Evolutionary conservation across 2,888 invertebrate genomes (phyloP), one percentile per base, ranked within the genome.

Genomic region (Chalcis sispes): DNA sequence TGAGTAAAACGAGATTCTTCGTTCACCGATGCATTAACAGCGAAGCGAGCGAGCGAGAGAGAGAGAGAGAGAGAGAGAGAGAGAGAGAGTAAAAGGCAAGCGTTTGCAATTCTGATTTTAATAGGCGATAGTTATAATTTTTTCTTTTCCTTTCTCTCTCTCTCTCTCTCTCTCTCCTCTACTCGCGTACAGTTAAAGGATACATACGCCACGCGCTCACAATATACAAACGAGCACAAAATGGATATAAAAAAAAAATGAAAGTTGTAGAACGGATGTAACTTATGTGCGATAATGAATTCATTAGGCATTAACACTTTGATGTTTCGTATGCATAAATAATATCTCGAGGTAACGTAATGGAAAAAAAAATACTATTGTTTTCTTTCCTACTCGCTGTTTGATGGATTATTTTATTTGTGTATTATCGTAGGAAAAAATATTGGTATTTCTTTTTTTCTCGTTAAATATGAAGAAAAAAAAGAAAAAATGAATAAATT

Each of bases 41-140:
- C 7, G 29, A 8, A 64, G 48, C 56, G 64, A 58, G 72, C 18
- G 40, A 29, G 29, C 56, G 46, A 10, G n/a, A 46, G 40, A 25
- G n/a, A n/a, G n/a, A n/a, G n/a, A n/a, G n/a, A n/a, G n/a, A n/a
- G n/a, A n/a, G n/a, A n/a, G n/a, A n/a, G n/a, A n/a, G n/a, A n/a
- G n/a, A n/a, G n/a, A n/a, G n/a, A n/a, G n/a, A n/a, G n/a, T n/a
- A n/a, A n/a, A n/a, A n/a, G n/a, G n/a, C n/a, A n/a, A n/a, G 56
- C n/a, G 54, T 72, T 64, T 64, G 15, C 40, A 72, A 64, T 72
- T 72, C 42, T 72, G 72, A 64, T 72, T 72, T 72, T 64, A 72
- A 72, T 72, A 48, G 64, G n/a, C 48, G 72, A 72, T 72, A 65
- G 56, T n/a, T n/a, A n/a, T n/a, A n/a, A n/a, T n/a, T n/a, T n/a